These are phyloP conservation scores for Meleagris gallopavo DNA, from an alignment of 2,113 vertebrate species.

Conservation along the genomic window DNA sequence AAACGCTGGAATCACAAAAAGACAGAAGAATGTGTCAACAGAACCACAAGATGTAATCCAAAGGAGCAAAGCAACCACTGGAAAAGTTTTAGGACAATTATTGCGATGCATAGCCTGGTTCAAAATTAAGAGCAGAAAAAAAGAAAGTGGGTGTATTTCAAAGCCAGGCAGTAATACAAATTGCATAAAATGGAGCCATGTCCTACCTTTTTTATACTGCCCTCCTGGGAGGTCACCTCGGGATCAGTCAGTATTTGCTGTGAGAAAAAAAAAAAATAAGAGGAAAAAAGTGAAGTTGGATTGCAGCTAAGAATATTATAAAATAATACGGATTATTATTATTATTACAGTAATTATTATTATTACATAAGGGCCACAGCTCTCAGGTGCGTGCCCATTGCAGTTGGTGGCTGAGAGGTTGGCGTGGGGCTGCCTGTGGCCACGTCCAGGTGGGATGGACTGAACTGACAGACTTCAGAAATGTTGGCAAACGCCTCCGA, in stretches of 20 bases:
- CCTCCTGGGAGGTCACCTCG: constrained; percentile 86
- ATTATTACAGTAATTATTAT: fast-evolving
- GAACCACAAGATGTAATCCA: neutral
- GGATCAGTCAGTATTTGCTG: constrained; percentile 90
- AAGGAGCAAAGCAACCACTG: neutral
- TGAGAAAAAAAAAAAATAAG: neutral
- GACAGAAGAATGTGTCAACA: neutral
- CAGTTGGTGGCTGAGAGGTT: neutral
- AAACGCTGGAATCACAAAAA: neutral
- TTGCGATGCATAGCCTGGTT: neutral
- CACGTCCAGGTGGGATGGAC: neutral
- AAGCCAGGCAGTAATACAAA: neutral
- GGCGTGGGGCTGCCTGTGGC: neutral
- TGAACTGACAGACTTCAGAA: neutral
- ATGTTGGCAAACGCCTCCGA: neutral
- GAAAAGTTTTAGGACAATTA: fast-evolving
- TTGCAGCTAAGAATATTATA: neutral
- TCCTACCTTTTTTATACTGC: constrained; percentile 93
- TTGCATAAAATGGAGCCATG: neutral
- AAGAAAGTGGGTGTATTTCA: neutral
- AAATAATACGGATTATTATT: neutral
- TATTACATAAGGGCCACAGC: neutral
- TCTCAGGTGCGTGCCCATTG: neutral
- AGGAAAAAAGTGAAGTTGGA: neutral
- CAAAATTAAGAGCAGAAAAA: neutral